A percentile compares a stretch with the other conserved stretches of the same genome.
Evolutionary conservation across 2,888 invertebrate species (phyloP).

Genomic region (Dichetophora obliterata): DNA sequence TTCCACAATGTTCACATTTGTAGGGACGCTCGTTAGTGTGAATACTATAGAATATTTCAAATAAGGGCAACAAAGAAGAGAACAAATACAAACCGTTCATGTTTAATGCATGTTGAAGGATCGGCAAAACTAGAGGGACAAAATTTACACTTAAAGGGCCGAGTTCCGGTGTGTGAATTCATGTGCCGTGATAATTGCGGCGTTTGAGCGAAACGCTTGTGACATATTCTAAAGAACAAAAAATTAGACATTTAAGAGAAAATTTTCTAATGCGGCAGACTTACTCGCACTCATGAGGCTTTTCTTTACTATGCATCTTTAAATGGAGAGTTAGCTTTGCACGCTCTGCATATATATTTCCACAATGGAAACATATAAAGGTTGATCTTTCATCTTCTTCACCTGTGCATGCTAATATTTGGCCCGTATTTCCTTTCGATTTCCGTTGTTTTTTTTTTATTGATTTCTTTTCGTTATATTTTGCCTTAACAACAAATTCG

Average conservation of each 20-base stretch:
- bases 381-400: constrained; percentile 5
- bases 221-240: constrained; percentile 33
- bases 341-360: constrained; percentile 60
- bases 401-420: neutral
- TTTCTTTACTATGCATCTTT: constrained; percentile 60
- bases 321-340: constrained; percentile 62
- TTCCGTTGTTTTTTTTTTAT: neutral
- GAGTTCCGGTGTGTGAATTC: constrained; percentile 53
- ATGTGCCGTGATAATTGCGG: constrained; percentile 62
- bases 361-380: constrained; percentile 61
- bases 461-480: neutral
- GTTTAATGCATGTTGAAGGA: constrained; percentile 67
- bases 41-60: constrained; percentile 51
- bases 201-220: constrained; percentile 41
- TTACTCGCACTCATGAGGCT: constrained; percentile 66
- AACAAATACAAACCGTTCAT: constrained; percentile 59
- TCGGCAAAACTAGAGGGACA: constrained; percentile 66
- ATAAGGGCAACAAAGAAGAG: too few species aligned
- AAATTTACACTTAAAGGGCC: constrained; percentile 65
- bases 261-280: constrained; percentile 35
- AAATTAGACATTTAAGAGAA: too few species aligned
- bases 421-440: neutral
- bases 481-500: neutral
- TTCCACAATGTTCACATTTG: constrained; percentile 59
- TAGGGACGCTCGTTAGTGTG: constrained; percentile 66